Conservation (phyloP, 2,797 vertebrate species). For the Cyprinodon diabolis region DNA sequence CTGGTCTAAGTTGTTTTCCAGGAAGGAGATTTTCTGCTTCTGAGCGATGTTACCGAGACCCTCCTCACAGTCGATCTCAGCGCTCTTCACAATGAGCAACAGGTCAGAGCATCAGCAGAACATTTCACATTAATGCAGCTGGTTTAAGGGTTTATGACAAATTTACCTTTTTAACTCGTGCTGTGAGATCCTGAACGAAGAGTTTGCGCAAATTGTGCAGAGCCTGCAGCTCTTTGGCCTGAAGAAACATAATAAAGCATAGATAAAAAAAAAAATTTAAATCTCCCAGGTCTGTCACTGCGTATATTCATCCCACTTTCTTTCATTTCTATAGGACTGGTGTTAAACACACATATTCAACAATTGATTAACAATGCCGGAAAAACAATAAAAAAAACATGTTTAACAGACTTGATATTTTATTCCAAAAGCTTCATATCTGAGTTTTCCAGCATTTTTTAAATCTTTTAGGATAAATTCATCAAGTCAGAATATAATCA, state of each 20-base stretch:
- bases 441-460: no score
- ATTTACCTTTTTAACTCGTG: constrained; percentile 89
- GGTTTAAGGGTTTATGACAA: not conserved
- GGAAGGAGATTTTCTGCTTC: constrained; percentile 95
- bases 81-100: constrained; percentile 76
- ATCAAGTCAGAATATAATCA: no score
- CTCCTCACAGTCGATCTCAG: constrained; percentile 90
- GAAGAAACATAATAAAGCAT: constrained; percentile 13
- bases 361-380: no score
- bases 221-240: constrained; percentile 92
- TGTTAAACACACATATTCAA: no score
- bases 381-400: no score
- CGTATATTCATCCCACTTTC: no score
- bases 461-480: no score
- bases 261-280: no score
- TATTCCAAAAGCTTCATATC: no score
- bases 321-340: no score
- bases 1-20: constrained; percentile 95
- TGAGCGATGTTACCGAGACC: constrained; percentile 88
- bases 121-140: not conserved
- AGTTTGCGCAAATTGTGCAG: constrained; percentile 92
- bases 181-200: constrained; percentile 91
- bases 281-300: no score
- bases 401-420: no score
- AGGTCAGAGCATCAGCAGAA: not conserved